A percentile compares a stretch with the other conserved stretches of the same genome.
phyloP scores from a whole-genome alignment of 2,888 invertebrate species.

The Stenchaetothrips biformis region DNA sequence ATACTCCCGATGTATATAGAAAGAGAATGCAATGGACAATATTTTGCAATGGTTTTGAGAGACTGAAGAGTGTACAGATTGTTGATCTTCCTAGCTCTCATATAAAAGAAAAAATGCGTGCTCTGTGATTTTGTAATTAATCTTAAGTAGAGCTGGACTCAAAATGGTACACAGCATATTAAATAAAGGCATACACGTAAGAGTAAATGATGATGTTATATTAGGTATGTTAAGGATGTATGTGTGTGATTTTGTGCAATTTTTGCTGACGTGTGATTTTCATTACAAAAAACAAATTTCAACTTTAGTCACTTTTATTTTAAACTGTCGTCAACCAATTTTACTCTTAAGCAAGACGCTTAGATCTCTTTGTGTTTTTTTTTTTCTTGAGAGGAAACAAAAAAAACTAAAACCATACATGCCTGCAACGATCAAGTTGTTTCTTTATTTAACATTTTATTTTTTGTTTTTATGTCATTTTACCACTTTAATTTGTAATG shows the following conservation, averaged over 20 bases:
- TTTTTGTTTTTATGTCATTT: neutral
- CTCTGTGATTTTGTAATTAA: constrained; percentile 23
- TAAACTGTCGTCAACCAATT: neutral
- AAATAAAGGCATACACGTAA: neutral
- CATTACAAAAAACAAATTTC: constrained; percentile 1
- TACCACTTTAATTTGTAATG: neutral
- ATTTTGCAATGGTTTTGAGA: constrained; percentile 23
- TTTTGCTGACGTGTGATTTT: constrained; percentile 4
- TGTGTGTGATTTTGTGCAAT: neutral
- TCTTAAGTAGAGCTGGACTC: constrained; percentile 15
- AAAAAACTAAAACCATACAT: neutral
- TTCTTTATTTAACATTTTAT: neutral
- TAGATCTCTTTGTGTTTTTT: neutral
- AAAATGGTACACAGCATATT: constrained; percentile 14
- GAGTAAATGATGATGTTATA: constrained; percentile 1
- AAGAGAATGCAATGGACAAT: constrained; percentile 23
- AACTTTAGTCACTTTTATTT: neutral
- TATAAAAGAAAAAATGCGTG: constrained; percentile 7
- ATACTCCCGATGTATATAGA: neutral
- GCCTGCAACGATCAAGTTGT: neutral
- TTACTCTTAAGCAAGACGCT: neutral
- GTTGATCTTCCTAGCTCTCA: constrained; percentile 24
- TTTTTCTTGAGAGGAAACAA: no score
- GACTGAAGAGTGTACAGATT: constrained; percentile 23
- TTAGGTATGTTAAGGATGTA: neutral